Base-by-base conservation (phyloP, 2,113 vertebrate species). In the Anarrhichthys ocellatus region DNA sequence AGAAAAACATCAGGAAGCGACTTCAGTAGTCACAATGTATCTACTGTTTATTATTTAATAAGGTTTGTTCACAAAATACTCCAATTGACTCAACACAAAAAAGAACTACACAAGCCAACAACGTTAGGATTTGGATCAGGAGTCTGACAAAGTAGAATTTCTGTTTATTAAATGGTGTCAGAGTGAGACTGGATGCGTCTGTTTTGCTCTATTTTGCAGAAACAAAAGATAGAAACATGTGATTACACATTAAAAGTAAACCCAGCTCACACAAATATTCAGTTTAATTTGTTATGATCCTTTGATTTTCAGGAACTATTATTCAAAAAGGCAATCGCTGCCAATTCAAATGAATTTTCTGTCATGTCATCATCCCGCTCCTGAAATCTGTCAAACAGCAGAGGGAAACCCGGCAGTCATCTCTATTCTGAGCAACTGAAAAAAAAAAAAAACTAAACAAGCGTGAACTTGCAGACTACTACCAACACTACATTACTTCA, bases 391-490 rank as follows among this genome's bases (percentile, higher is more conserved):
- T 72, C 58, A 14, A 44, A 74, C 66, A 76, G 40, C 75, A 75
- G 74, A 79, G 64, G 76, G 70, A 87, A 85, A 81, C 74, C 84
- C 83, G 56, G 72, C n/a, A 1, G 85, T 76, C 46, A 52, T 78
- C 20, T 72, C 76, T 82, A 58, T 63, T 80, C 63, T 71, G 29
- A 46, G 48, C 8, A 73, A 76, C n/a, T n/a, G 42, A 36, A 27
- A 38, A 34, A 46, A 38, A 34, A 46, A 58, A 34, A 42, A 1
- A 50, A 34, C 32, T 34, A 72, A 36, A 80, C 87, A 84, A 83
- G 88, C 44, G 32, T 81, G 40, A 73, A 82, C 90, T 73, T 82
- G 87, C 71, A 85, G 38, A 75, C 64, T 50, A 66, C 38, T 50
- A 48, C 74, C 20, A 24, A 68, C 27, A 32, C 46, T 65, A 13